These are phyloP conservation scores for Caenorhabditis plicata DNA, from an alignment of 2,888 invertebrate species.

Conservation along the genomic window DNA sequence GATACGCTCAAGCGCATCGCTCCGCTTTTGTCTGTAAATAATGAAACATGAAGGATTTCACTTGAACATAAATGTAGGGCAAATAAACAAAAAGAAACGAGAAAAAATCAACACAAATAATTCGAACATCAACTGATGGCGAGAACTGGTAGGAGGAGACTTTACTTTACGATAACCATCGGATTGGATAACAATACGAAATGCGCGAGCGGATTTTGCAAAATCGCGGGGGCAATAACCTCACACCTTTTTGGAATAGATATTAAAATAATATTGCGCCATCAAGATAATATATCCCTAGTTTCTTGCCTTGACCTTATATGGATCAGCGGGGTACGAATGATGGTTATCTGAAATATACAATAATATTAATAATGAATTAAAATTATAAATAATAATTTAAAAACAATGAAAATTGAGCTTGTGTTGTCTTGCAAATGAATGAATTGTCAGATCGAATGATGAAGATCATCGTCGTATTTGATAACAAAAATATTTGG, in stretches of 20 bases:
- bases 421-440: too few species aligned
- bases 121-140: not conserved
- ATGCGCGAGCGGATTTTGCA: not conserved
- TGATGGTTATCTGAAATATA: too few species aligned
- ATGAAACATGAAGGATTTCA: not conserved
- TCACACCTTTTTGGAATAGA: not conserved
- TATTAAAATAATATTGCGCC: slow-evolving; percentile 11
- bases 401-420: too few species aligned
- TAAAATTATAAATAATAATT: too few species aligned
- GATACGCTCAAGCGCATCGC: slow-evolving; percentile 34
- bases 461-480: too few species aligned
- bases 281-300: too few species aligned
- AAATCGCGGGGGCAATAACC: not conserved
- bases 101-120: slow-evolving; percentile 4
- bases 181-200: too few species aligned
- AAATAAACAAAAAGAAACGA: not conserved
- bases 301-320: slow-evolving; percentile 14
- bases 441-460: too few species aligned
- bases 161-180: too few species aligned
- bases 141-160: not conserved
- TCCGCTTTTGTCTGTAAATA: slow-evolving; percentile 8
- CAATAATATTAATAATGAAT: too few species aligned
- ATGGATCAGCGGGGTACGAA: slow-evolving; percentile 5
- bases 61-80: not conserved
- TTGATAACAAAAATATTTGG: too few species aligned